phyloP scores from a whole-genome alignment of 2,113 vertebrate species.

The Limnothrissa miodon region DNA sequence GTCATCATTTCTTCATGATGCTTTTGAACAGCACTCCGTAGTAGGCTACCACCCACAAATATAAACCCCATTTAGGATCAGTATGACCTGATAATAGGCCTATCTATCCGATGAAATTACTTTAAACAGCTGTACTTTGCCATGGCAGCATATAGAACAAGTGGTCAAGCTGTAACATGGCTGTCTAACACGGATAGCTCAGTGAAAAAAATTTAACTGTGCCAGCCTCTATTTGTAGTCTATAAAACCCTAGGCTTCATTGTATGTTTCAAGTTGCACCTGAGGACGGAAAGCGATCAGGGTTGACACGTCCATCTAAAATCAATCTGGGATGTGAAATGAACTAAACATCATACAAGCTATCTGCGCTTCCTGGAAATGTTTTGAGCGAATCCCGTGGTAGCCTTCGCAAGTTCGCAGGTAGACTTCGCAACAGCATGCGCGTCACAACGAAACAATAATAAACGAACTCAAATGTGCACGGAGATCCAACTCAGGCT shows the following conservation, averaged over 20 bases:
- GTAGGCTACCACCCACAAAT: slow-evolving; percentile 57
- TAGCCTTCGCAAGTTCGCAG: background rate
- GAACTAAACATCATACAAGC: background rate
- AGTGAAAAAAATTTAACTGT: background rate
- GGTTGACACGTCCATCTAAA: background rate
- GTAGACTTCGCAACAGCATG: background rate
- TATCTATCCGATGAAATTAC: background rate
- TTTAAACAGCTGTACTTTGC: background rate
- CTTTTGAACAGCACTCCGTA: slow-evolving; percentile 67
- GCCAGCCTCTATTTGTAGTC: background rate
- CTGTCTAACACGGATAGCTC: background rate
- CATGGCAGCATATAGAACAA: background rate
- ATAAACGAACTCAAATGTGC: background rate
- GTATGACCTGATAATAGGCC: slow-evolving; percentile 40
- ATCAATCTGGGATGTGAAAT: background rate
- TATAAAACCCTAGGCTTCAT: background rate
- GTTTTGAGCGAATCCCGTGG: background rate
- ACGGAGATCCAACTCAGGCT: background rate
- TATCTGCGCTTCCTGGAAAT: background rate
- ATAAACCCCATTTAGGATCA: slow-evolving; percentile 54
- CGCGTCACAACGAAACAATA: background rate
- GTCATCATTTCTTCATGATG: slow-evolving; percentile 44
- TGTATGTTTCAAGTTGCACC: background rate
- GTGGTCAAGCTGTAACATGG: background rate
- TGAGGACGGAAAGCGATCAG: background rate